Conservation (phyloP, 2,797 vertebrate species). For the Pithecia hirsuta region DNA sequence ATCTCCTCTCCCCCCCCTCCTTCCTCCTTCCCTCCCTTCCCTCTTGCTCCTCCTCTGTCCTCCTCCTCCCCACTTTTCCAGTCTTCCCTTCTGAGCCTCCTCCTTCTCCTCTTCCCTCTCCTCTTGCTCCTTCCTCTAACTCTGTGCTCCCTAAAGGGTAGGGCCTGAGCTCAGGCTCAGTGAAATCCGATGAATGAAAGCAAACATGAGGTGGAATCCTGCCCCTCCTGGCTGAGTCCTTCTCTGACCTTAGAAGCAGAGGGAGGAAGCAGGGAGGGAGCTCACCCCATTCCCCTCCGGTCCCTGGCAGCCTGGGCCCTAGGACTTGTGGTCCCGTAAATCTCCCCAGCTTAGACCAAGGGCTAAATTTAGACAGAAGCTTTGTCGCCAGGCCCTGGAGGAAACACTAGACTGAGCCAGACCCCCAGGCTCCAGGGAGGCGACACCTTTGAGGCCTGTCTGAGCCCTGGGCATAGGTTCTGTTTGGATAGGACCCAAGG, state of each 20-base stretch:
- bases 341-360: conserved; percentile 56
- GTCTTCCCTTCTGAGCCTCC: not conserved
- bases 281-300: not conserved
- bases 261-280: not conserved
- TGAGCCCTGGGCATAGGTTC: not conserved
- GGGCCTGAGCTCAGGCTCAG: not conserved
- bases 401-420: conserved; percentile 38
- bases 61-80: not conserved
- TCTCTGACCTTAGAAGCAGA: conserved; percentile 67
- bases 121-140: not conserved
- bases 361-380: conserved; percentile 70
- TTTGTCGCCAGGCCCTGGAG: conserved; percentile 38
- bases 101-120: not conserved
- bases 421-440: conserved; percentile 55
- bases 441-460: conserved; percentile 4
- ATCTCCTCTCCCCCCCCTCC: not conserved
- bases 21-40: accelerated
- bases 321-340: conserved; percentile 49
- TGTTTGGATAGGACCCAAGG: not conserved
- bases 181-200: not conserved
- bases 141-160: not conserved
- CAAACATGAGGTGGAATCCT: not conserved
- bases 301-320: conserved; percentile 17
- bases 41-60: not conserved
- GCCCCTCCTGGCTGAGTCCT: not conserved